phyloP scores from a whole-genome alignment of 1,140 invertebrate genomes.

The Megalonaias nervosa region DNA sequence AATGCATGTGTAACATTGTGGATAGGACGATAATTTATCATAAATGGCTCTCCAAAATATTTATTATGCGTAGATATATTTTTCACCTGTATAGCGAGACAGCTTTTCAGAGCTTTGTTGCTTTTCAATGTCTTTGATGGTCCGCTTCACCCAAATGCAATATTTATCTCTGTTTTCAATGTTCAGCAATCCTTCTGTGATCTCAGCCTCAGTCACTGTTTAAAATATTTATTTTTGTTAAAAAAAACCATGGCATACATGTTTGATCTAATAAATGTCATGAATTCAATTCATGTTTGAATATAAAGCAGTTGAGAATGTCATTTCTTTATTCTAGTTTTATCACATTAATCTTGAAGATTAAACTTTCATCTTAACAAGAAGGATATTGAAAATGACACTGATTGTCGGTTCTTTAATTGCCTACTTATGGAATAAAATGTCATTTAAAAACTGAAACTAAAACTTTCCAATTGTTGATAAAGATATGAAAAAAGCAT shows the following conservation, averaged over 20 bases:
- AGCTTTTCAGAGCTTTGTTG: conserved; percentile 28
- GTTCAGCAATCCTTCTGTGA: conserved; percentile 29
- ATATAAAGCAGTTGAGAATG: neutral
- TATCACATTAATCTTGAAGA: neutral
- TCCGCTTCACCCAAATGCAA: conserved; percentile 52
- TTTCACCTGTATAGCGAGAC: conserved; percentile 40
- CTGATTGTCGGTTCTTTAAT: no score
- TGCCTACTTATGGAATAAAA: neutral
- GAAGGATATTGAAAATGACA: neutral
- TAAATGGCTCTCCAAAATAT: no score
- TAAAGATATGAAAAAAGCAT: neutral
- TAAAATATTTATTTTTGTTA: neutral
- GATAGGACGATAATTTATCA: no score
- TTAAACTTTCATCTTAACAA: neutral
- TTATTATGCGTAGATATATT: neutral
- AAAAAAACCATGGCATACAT: no score
- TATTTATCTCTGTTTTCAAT: conserved; percentile 9
- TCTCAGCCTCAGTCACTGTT: conserved; percentile 53
- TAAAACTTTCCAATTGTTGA: neutral
- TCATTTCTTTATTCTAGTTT: neutral
- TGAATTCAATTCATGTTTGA: neutral
- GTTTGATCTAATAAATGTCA: neutral
- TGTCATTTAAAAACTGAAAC: neutral
- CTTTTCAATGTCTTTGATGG: conserved; percentile 46
- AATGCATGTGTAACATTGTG: no score